Evolutionary conservation across 1,140 invertebrate species (phyloP), one percentile per base, ranked within the genome.

Genomic region (Drosophila insularis): DNA sequence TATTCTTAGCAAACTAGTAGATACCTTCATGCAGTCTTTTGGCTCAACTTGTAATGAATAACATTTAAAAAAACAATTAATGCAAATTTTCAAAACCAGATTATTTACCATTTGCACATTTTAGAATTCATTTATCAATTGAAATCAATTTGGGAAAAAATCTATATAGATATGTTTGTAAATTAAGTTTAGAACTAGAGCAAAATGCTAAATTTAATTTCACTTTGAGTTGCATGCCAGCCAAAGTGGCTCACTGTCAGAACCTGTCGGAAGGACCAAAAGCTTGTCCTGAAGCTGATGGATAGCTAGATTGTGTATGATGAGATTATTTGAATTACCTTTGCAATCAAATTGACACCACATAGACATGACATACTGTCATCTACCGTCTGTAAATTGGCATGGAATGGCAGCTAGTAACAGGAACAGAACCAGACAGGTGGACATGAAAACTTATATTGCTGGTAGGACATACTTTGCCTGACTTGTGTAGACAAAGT

Each of bases 301-400:
- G 58, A 71, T 55, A 64, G 67, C 37, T 17, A 14, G 54, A 50
- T 78, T 81, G 74, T 71, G 64, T 79, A 79, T 84, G 77, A 84
- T 85, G 81, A 85, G 81, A 85, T 85, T 85, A 85, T 85, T 85
- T 80, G 81, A 85, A 85, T 85, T 85, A 85, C 81, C 73, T 85
- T 80, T 85, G 81, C 81, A 85, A 85, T 85, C 81, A 85, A 85
- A 85, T 85, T 85, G 81, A 85, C 81, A 85, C 81, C 81, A 74
- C 77, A 78, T 80, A 84, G 72, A 84, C 76, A 59, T 64, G 50
- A 81, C 79, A 43, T 69, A 63, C 54, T 21, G 46, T 73, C 78
- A 76, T 65, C 72, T 78, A 68, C 72, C 68, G 72, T 50, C 43
- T 21, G 62, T 59, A 23, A 72, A 65, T 61, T 70, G 78, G 65